Evolutionary conservation across 2,888 invertebrate genomes (phyloP).

Genomic region (Scaptomyza parva): DNA sequence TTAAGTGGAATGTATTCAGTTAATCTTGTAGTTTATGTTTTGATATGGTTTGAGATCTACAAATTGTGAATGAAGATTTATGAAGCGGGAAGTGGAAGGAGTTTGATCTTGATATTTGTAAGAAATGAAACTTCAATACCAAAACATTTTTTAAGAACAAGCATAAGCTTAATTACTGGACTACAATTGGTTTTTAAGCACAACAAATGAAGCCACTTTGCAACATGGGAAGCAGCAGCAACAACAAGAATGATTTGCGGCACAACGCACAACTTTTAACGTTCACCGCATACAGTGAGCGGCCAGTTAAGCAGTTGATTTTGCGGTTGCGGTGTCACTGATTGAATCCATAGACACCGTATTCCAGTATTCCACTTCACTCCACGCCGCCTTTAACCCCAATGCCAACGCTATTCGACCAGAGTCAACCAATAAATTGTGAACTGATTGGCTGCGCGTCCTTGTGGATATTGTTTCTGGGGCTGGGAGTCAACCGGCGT

Average conservation of each 20-base stretch:
- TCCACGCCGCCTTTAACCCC: neutral
- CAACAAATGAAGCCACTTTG: conserved; percentile 5
- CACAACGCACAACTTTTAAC: conserved; percentile 35
- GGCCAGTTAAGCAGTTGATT: conserved; percentile 64
- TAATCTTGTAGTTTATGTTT: neutral
- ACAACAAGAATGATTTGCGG: conserved; percentile 8
- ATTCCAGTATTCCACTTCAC: conserved; percentile 7
- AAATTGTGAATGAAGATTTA: neutral
- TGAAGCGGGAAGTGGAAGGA: neutral
- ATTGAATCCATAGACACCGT: conserved; percentile 67
- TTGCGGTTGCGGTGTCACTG: conserved; percentile 66
- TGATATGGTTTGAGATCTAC: neutral
- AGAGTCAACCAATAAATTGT: conserved; percentile 49
- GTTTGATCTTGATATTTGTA: too few species aligned
- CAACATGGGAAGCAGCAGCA: too few species aligned
- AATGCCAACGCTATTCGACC: neutral
- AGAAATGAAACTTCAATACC: too few species aligned
- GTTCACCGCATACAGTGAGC: conserved; percentile 29
- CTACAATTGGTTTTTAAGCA: neutral
- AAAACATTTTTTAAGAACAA: too few species aligned
- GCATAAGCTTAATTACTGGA: too few species aligned
- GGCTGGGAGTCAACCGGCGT: conserved; percentile 25
- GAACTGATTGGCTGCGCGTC: conserved; percentile 45
- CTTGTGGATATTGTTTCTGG: conserved; percentile 42
- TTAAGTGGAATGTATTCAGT: neutral